Conservation (phyloP, 2,888 invertebrate species). For the Chrysolina oricalcia region DNA sequence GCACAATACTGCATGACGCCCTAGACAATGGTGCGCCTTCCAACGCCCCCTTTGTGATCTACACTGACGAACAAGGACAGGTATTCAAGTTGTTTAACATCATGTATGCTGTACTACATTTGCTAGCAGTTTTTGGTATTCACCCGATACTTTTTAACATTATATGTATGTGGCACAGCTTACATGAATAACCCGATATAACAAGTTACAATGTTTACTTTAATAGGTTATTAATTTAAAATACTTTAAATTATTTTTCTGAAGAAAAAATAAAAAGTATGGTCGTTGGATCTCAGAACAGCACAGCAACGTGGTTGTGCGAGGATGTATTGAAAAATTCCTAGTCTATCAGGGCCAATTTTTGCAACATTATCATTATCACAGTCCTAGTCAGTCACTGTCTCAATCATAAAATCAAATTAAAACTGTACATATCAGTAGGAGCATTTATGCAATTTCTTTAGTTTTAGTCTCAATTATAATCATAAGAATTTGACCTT, state of each 20-base stretch:
- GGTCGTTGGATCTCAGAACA: background rate
- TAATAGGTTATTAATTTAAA: constrained; percentile 24
- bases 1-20: constrained; percentile 76
- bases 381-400: no score
- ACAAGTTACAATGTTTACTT: constrained; percentile 63
- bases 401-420: no score
- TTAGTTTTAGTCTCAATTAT: no score
- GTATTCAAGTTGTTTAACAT: constrained; percentile 77
- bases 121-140: constrained; percentile 42
- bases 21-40: constrained; percentile 80
- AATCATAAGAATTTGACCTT: no score
- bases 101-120: constrained; percentile 69
- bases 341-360: no score
- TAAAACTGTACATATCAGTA: no score
- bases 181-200: constrained; percentile 63
- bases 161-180: constrained; percentile 63
- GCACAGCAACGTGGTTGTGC: no score
- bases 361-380: no score
- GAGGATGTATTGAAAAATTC: no score
- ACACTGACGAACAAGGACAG: constrained; percentile 97
- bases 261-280: constrained; percentile 34
- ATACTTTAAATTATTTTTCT: constrained; percentile 59
- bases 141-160: constrained; percentile 29
- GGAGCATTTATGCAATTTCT: no score
- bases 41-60: constrained; percentile 95